Evolutionary conservation across 2,113 vertebrate genomes (phyloP).

Genomic region (Lycaon pictus): DNA sequence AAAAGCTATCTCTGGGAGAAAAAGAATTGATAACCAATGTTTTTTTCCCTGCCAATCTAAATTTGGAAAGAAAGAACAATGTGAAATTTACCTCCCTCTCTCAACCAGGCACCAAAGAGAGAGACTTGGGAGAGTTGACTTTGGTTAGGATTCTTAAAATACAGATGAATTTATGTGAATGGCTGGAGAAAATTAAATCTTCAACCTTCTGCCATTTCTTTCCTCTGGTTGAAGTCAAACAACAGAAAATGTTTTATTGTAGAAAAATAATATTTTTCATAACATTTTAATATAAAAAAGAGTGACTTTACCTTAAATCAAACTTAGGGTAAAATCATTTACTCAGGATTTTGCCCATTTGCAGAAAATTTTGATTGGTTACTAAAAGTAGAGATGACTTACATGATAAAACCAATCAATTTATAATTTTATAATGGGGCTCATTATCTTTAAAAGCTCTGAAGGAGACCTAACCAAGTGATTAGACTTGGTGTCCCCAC

Average conservation of each 20-base stretch:
- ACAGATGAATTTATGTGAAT: neutral
- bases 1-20: neutral
- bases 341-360: neutral
- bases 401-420: neutral
- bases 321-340: neutral
- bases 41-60: neutral
- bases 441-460: neutral
- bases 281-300: neutral
- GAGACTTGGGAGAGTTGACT: neutral
- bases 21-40: neutral
- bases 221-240: slow-evolving; percentile 25
- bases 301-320: slow-evolving; percentile 17
- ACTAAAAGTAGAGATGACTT: neutral
- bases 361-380: neutral
- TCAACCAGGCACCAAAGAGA: neutral
- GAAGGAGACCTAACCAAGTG: neutral
- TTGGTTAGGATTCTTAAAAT: slow-evolving; percentile 32
- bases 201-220: neutral
- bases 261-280: slow-evolving; percentile 10
- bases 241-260: slow-evolving; percentile 15
- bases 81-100: neutral
- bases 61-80: neutral
- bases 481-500: neutral
- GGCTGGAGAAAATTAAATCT: neutral
- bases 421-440: neutral